Evolutionary conservation across 2,888 invertebrate species (phyloP).

Genomic region (Parapristionchus giblindavisi): DNA sequence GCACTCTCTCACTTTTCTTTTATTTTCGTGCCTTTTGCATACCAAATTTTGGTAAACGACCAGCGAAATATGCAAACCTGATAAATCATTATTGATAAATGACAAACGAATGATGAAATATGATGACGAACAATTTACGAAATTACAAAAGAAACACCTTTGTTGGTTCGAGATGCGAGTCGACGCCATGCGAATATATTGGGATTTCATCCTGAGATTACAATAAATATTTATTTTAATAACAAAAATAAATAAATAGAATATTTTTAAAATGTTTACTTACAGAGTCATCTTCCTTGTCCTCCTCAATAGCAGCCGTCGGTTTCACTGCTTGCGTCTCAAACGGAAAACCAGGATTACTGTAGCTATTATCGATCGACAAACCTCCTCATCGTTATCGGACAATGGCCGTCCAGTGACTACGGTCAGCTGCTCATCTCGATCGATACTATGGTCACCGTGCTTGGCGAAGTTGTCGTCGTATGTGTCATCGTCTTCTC

Average conservation of each 20-base stretch:
- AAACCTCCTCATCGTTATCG: background rate
- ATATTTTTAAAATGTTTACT: no score
- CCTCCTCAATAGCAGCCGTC: background rate
- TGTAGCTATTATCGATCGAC: slow-evolving; percentile 26
- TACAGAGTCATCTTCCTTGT: background rate
- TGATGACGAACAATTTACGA: no score
- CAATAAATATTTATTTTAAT: background rate
- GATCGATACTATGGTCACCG: slow-evolving; percentile 11
- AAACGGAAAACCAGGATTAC: no score
- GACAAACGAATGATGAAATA: no score
- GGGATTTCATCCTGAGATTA: background rate
- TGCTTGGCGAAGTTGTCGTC: background rate
- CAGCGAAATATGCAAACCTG: no score
- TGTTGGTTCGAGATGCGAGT: slow-evolving; percentile 16
- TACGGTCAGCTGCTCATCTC: background rate
- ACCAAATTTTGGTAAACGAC: no score
- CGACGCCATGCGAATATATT: slow-evolving; percentile 16
- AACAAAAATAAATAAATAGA: slow-evolving; percentile 2
- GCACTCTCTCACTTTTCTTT: no score
- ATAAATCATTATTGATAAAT: no score
- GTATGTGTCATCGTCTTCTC: slow-evolving; percentile 1
- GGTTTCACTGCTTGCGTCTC: background rate
- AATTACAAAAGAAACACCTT: background rate
- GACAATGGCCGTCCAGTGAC: slow-evolving; percentile 11
- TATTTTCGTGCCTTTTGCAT: no score